These are phyloP conservation scores for Lysandra coridon DNA, from an alignment of 2,888 invertebrate genomes.

Conservation along the genomic window DNA sequence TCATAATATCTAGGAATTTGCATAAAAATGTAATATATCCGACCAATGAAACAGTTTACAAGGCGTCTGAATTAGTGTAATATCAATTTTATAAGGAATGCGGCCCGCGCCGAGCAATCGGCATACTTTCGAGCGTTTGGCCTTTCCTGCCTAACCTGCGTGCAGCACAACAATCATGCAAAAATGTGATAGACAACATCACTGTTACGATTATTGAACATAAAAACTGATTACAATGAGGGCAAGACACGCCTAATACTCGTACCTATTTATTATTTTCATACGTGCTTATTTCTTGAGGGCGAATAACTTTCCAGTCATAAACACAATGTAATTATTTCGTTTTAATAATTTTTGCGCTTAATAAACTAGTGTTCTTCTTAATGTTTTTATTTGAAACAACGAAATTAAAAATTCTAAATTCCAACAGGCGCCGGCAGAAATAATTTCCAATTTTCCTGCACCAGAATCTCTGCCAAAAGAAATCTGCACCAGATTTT, in stretches of 20 bases:
- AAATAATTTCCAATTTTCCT: too few relatives aligned
- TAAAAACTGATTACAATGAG: slow-evolving; percentile 14
- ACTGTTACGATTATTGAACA: slow-evolving; percentile 14
- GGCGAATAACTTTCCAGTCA: not conserved
- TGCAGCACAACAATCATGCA: slow-evolving; percentile 15
- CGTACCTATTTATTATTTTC: not conserved
- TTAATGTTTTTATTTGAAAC: too few relatives aligned
- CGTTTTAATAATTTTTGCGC: not conserved
- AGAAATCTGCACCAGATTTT: too few relatives aligned
- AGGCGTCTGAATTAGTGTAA: not conserved
- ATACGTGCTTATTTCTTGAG: not conserved
- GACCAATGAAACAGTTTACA: not conserved
- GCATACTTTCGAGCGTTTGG: slow-evolving; percentile 62
- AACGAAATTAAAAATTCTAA: too few relatives aligned
- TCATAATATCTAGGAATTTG: too few relatives aligned
- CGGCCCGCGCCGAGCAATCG: slow-evolving; percentile 48
- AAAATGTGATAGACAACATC: slow-evolving; percentile 27
- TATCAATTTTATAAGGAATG: slow-evolving; percentile 44
- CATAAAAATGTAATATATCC: not conserved
- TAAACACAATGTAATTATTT: not conserved
- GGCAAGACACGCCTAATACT: slow-evolving; percentile 7
- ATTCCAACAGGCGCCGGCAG: too few relatives aligned
- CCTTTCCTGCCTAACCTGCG: slow-evolving; percentile 44
- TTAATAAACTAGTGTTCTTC: too few relatives aligned
- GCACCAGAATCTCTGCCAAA: too few relatives aligned